Percentiles rank a stretch among this genome's conserved stretches.
Evolutionary conservation across 2,797 vertebrate species (phyloP).

Genomic region (Cossypha dichroa): DNA sequence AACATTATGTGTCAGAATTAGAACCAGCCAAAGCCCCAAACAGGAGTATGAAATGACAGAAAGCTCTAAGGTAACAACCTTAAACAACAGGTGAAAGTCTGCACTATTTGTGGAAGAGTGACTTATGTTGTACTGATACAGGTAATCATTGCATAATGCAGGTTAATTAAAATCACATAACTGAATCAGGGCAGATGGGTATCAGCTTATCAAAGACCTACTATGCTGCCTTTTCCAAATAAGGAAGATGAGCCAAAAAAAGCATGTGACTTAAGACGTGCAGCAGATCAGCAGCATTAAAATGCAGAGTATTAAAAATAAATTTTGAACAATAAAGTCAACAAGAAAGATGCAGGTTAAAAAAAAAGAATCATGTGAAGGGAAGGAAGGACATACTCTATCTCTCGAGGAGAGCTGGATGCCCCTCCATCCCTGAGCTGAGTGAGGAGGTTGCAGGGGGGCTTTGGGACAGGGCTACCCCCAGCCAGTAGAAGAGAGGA

Average conservation of each 20-base stretch:
- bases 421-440: too few relatives aligned
- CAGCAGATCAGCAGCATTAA: not conserved
- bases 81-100: not conserved
- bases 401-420: accelerated
- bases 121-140: not conserved
- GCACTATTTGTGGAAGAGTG: not conserved
- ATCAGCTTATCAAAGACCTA: not conserved
- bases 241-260: not conserved
- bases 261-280: not conserved
- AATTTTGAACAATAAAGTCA: not conserved
- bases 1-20: not conserved
- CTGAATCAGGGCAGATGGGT: not conserved
- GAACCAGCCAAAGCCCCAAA: not conserved
- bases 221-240: not conserved
- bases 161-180: not conserved
- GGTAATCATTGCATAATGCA: not conserved
- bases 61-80: not conserved
- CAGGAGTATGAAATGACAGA: not conserved
- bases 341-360: not conserved
- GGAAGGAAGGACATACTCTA: accelerated
- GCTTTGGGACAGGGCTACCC: not conserved
- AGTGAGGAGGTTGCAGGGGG: not conserved
- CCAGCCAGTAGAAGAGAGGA: not conserved
- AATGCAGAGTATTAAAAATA: not conserved
- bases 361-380: not conserved